Evolutionary conservation across 1,140 invertebrate species (phyloP), one percentile per base, ranked within the genome.

Genomic region (Halesus radiatus): DNA sequence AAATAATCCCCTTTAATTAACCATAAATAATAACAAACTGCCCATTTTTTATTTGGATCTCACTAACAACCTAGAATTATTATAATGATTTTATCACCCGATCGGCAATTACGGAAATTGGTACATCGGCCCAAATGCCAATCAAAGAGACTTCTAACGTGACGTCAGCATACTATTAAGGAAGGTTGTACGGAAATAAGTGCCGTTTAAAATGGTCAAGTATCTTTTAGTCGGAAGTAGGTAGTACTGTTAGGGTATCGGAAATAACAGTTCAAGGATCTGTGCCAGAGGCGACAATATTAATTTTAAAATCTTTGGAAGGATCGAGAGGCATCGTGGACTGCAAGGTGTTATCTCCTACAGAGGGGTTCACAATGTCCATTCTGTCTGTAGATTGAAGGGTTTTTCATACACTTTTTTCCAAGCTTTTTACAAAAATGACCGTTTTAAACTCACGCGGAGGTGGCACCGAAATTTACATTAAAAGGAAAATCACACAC

Each of bases 31-130:
- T 45, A 32, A 22, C 56, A 75, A 60, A 60, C 16, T 18, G 53
- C 18, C 56, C 16, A 75, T 29, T 56, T 74, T 75, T 8, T 56
- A 18, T 20, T 45, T 45, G 8, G 37, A 45, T 45, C 7, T 45
- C 37, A 37, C 23, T 76, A 8, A 76, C 62, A 66, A 66, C 62
- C 62, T 66, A 8, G 18, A 70, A 70, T 50, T 45, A 70, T 4
- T 5, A 16, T 64, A 23, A 64, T 64, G 20, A 70, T 23, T 70
- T 45, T 68, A 70, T 70, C 66, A 20, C 32, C 8, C 37, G 66
- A 70, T 70, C 66, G 37, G 32, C 32, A 50, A 70, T 70, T 70
- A 50, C 8, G 16, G 16, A 68, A 45, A 37, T 68, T 68, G 32
- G 16, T 70, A 20, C 20, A 45, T 66, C 22, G 22, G 56, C 29